Percentiles rank a stretch among this genome's conserved stretches.
Evolutionary conservation across 2,797 vertebrate species (phyloP).

Genomic region (Sebastes minor): DNA sequence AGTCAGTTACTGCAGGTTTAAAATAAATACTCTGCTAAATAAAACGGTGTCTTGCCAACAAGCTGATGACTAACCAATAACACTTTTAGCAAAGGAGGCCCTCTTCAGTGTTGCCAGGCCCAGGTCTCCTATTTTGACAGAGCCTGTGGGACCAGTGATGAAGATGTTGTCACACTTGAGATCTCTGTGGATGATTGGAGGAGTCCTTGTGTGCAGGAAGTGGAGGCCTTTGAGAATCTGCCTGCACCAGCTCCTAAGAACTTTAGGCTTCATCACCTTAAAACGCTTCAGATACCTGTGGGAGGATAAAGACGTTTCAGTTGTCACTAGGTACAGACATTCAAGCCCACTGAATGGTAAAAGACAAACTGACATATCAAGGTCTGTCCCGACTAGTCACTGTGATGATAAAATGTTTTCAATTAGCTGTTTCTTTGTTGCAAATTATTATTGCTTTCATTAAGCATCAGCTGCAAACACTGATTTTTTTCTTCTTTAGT

Average conservation of each 20-base stretch:
- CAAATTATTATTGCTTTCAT: neutral
- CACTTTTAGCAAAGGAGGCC: conserved; percentile 97
- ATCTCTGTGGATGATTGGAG: conserved; percentile 98
- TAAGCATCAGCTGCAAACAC: neutral
- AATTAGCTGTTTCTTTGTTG: neutral
- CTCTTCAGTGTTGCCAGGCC: conserved; percentile 97
- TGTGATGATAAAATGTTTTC: conserved; percentile 1
- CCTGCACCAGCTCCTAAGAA: conserved; percentile 96
- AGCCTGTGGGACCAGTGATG: conserved; percentile 98
- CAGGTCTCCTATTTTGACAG: conserved; percentile 98
- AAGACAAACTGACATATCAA: neutral
- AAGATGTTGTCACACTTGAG: conserved; percentile 99
- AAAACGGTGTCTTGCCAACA: neutral
- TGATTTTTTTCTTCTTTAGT: neutral
- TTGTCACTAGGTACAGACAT: neutral
- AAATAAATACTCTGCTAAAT: neutral
- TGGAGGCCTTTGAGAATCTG: conserved; percentile 98
- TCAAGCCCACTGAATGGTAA: neutral
- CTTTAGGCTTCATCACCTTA: conserved; percentile 99
- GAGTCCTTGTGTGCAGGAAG: conserved; percentile 96
- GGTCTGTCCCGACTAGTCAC: neutral
- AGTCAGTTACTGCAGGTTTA: neutral
- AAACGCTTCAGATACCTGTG: conserved; percentile 97
- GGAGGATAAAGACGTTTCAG: conserved; percentile 2
- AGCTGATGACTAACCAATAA: conserved; percentile 89